Conservation (phyloP, 2,113 vertebrate species). For the Hypomesus transpacificus region DNA sequence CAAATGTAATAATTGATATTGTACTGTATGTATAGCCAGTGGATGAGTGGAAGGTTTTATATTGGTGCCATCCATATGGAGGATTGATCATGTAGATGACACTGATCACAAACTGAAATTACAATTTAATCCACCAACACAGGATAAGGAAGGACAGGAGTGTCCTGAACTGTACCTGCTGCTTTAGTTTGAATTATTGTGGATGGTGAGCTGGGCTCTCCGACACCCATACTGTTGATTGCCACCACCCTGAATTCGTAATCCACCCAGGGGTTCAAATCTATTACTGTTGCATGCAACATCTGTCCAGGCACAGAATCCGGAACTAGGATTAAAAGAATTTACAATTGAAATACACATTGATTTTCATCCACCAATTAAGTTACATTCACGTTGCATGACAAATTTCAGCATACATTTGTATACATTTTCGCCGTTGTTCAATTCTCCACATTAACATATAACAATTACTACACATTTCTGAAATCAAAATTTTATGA, state of each 20-base stretch:
- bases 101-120: background rate
- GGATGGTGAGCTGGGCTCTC: constrained; percentile 70
- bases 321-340: constrained; percentile 75
- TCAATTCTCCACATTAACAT: background rate
- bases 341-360: constrained; percentile 52
- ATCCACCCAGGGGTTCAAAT: constrained; percentile 74
- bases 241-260: constrained; percentile 75
- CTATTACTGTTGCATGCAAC: constrained; percentile 65
- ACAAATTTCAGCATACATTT: background rate
- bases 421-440: background rate
- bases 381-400: background rate
- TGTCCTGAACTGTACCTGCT: constrained; percentile 58
- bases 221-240: constrained; percentile 70
- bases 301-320: constrained; percentile 74
- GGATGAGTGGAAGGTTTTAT: too few relatives aligned
- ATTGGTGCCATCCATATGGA: too few relatives aligned
- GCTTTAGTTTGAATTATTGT: constrained; percentile 66
- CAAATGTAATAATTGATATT: too few relatives aligned
- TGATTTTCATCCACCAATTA: constrained; percentile 9
- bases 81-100: background rate
- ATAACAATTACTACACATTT: background rate
- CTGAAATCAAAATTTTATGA: background rate
- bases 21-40: too few relatives aligned
- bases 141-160: constrained; percentile 21
- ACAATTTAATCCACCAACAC: constrained; percentile 29